These are phyloP conservation scores for Diadophis punctatus DNA, from an alignment of 2,113 vertebrate genomes.

Conservation along the genomic window DNA sequence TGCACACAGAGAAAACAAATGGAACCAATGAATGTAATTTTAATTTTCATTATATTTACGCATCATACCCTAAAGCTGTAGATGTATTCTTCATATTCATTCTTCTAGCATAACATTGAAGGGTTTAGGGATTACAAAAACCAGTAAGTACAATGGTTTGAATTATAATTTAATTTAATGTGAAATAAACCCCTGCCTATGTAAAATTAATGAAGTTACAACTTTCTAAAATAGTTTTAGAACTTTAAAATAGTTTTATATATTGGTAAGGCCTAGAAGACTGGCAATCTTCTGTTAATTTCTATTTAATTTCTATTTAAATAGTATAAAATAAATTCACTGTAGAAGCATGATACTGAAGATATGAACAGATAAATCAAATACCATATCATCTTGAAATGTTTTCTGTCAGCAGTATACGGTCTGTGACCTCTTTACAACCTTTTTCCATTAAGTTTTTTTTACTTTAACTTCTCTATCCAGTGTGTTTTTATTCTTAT, in stretches of 20 bases:
- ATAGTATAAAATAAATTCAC: constrained; percentile 41
- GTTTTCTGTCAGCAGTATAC: constrained; percentile 33
- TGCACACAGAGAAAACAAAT: constrained; percentile 63
- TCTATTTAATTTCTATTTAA: constrained; percentile 57
- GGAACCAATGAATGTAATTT: constrained; percentile 64
- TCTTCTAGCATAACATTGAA: constrained; percentile 45
- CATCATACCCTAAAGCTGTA: constrained; percentile 65
- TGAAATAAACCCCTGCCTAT: constrained; percentile 45
- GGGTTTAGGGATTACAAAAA: constrained; percentile 40
- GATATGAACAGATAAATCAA: constrained; percentile 38
- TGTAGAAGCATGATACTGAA: constrained; percentile 32
- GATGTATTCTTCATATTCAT: constrained; percentile 58
- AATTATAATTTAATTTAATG: constrained; percentile 59
- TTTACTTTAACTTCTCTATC: constrained; percentile 9
- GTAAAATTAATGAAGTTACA: constrained; percentile 54
- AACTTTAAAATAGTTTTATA: constrained; percentile 38
- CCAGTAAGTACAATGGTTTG: constrained; percentile 44
- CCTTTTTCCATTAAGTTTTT: constrained; percentile 25
- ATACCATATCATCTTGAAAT: constrained; percentile 39
- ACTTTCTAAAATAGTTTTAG: constrained; percentile 24
- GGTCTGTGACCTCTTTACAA: constrained; percentile 41
- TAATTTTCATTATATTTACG: constrained; percentile 66
- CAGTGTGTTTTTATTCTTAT: background rate
- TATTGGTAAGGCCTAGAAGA: constrained; percentile 38
- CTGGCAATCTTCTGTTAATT: constrained; percentile 40